Percentiles rank a stretch among this genome's conserved stretches.
Conservation (phyloP, 2,113 vertebrate genomes). For the Vanacampus margaritifer region DNA sequence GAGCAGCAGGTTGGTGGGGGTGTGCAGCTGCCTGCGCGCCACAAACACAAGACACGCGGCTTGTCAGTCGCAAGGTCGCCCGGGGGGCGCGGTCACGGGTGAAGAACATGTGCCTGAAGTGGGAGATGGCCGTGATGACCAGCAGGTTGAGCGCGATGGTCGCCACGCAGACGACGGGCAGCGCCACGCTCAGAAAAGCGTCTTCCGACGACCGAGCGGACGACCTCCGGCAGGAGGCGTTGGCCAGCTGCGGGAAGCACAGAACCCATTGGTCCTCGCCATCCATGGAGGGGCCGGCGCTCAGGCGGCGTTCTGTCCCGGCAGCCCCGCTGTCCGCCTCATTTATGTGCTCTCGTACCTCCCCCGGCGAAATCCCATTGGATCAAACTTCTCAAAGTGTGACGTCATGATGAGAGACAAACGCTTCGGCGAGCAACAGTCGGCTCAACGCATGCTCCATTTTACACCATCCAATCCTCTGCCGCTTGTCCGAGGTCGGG, state of each 20-base stretch:
- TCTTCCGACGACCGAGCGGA: background rate
- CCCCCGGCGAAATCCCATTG: no score
- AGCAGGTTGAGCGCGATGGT: slow-evolving; percentile 17
- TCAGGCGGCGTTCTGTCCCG: background rate
- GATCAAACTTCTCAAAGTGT: no score
- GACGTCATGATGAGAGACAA: no score
- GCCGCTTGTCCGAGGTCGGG: no score
- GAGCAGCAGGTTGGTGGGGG: slow-evolving; percentile 64
- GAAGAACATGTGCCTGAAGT: slow-evolving; percentile 44
- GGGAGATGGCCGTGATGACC: slow-evolving; percentile 53
- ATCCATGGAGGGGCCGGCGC: background rate
- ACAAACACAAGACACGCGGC: background rate
- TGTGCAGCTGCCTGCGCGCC: slow-evolving; percentile 55
- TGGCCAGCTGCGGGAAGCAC: background rate
- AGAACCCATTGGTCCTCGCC: background rate
- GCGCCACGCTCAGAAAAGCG: background rate
- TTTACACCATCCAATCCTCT: no score
- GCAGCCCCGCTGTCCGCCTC: background rate
- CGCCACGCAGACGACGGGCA: background rate
- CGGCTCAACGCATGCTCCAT: no score
- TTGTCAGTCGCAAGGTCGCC: no score
- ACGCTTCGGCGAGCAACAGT: no score
- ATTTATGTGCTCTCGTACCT: background rate
- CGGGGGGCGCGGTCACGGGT: no score
- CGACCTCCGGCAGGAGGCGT: slow-evolving; percentile 1